These are phyloP conservation scores for Heliconius ismenius DNA, from an alignment of 2,888 invertebrate genomes.

Conservation along the genomic window DNA sequence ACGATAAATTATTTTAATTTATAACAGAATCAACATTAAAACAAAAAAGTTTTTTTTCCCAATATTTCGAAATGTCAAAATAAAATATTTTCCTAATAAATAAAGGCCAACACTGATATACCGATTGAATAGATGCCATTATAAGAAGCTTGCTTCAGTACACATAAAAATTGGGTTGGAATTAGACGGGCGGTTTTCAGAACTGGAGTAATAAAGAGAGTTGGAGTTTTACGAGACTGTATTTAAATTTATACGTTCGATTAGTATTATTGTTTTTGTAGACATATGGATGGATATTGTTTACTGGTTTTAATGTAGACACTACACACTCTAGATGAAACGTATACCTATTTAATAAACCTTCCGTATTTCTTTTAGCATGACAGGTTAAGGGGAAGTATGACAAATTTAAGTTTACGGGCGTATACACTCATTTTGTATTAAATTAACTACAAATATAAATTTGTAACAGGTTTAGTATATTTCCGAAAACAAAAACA, in stretches of 20 bases:
- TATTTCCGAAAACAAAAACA: neutral
- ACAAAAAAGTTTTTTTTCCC: neutral
- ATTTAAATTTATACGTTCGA: constrained; percentile 6
- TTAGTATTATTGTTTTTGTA: constrained; percentile 1
- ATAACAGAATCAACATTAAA: too few relatives aligned
- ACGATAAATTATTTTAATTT: too few relatives aligned
- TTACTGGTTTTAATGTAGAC: neutral
- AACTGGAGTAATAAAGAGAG: constrained; percentile 34
- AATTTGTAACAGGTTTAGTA: too few relatives aligned
- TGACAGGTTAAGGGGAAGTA: too few relatives aligned
- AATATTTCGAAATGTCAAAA: neutral
- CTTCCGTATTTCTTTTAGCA: too few relatives aligned
- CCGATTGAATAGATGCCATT: constrained; percentile 58
- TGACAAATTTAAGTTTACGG: too few relatives aligned
- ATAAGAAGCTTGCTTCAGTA: constrained; percentile 55
- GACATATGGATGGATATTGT: neutral
- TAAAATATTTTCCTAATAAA: constrained; percentile 26
- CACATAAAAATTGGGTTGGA: constrained; percentile 45
- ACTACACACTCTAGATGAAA: neutral
- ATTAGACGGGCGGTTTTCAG: constrained; percentile 39
- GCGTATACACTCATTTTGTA: too few relatives aligned
- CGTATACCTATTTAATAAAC: too few relatives aligned
- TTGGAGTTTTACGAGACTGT: constrained; percentile 27
- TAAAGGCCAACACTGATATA: constrained; percentile 51
- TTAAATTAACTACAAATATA: too few relatives aligned